Evolutionary conservation across 2,888 invertebrate genomes (phyloP), one percentile per base, ranked within the genome.

Genomic region (Ellobium chinense): DNA sequence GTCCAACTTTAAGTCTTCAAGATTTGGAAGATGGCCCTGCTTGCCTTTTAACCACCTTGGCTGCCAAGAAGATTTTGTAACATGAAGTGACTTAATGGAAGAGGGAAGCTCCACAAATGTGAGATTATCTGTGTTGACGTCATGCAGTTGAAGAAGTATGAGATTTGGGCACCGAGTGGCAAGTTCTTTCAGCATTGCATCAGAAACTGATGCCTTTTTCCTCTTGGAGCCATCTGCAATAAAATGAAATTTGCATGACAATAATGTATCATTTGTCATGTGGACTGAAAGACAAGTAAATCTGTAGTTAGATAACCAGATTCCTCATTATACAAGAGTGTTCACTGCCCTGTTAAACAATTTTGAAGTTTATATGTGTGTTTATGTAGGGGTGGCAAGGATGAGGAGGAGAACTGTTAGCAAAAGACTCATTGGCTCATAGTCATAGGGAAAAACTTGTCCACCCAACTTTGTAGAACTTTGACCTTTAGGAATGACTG

Each of bases 111-210:
- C 83, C 14, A 69, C 79, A 24, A 83, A 74, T 34, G 85, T 79
- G 12, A 90, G 58, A 68, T 84, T 85, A 56, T 86, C 84, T 18
- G 86, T 84, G 70, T 86, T 88, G 58, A 87, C 85, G 1, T 81
- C 68, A 34, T 85, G 75, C 14, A 90, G 73, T 39, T 87, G 84
- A 7, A 91, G 77, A 21, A 85, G 84, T 34, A 36, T 29, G 34
- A 91, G 82, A 62, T 88, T 88, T 29, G 91, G 90, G 84, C 91
- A 91, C 21, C 89, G 80, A 24, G 85, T 84, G n/a, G 82, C 65
- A 9, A 91, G 84, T 62, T 90, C 90, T 7, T 86, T 83, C 39
- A 91, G 77, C 86, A 90, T 87, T 7, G 90, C 88, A 83, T 89
- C 85, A 24, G 90, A 89, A 14, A 91, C 34, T 12, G 89, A 85